A percentile compares a stretch with the other conserved stretches of the same genome.
phyloP scores from a whole-genome alignment of 2,888 invertebrate species.

The Aquatica leii region DNA sequence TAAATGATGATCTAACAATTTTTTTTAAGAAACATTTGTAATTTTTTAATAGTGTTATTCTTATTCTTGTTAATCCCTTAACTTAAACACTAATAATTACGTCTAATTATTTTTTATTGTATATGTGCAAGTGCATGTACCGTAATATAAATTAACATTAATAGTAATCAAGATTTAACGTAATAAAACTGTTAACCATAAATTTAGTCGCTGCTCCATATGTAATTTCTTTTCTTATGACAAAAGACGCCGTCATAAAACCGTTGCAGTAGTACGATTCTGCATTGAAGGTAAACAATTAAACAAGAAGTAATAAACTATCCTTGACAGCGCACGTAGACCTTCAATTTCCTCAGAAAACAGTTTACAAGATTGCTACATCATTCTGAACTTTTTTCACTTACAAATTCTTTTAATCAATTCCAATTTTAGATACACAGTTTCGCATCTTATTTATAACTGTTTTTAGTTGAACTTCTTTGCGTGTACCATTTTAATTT shows the following conservation, averaged over 20 bases:
- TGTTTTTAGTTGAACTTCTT: background rate
- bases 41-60: too few species aligned
- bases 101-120: too few species aligned
- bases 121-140: too few species aligned
- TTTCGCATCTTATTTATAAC: constrained; percentile 23
- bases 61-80: too few species aligned
- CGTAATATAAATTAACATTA: background rate
- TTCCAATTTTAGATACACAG: constrained; percentile 26
- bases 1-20: too few species aligned
- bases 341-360: constrained; percentile 44
- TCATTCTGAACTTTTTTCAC: constrained; percentile 27
- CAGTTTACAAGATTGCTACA: constrained; percentile 41
- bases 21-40: too few species aligned
- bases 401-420: constrained; percentile 32
- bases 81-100: too few species aligned
- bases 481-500: background rate
- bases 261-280: constrained; percentile 46
- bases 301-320: constrained; percentile 47
- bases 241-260: constrained; percentile 44
- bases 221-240: constrained; percentile 8
- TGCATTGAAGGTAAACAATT: constrained; percentile 46
- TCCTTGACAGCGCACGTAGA: constrained; percentile 50
- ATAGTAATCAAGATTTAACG: background rate
- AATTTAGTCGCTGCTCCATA: background rate
- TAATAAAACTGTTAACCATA: constrained; percentile 5